Evolutionary conservation across 2,113 vertebrate genomes (phyloP).

Genomic region (Gnathonemus echidnorhynchus): DNA sequence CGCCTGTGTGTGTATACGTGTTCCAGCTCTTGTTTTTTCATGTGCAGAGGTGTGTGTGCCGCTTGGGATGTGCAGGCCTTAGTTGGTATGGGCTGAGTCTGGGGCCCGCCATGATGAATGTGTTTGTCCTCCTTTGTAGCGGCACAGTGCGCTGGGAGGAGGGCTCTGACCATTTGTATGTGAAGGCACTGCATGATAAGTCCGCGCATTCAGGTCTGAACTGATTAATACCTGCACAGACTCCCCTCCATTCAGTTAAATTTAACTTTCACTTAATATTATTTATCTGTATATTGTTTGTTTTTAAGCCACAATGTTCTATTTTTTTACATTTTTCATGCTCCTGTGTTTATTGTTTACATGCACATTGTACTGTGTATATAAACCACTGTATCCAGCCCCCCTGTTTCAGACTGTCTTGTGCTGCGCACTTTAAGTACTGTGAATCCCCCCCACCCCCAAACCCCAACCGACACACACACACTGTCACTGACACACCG

Average conservation of each 20-base stretch:
- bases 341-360: neutral
- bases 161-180: conserved; percentile 52
- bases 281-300: neutral
- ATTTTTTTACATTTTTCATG: neutral
- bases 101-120: conserved; percentile 54
- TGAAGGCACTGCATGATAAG: conserved; percentile 48
- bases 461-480: neutral
- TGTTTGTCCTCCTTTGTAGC: conserved; percentile 44
- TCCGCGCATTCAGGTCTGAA: conserved; percentile 28
- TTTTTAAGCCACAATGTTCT: neutral
- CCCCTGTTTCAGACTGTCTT: neutral
- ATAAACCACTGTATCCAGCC: neutral
- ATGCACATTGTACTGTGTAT: neutral
- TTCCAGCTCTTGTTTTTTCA: neutral
- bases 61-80: conserved; percentile 21
- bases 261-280: neutral
- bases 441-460: neutral
- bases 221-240: conserved; percentile 25
- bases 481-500: neutral
- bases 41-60: neutral
- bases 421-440: neutral
- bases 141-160: conserved; percentile 25
- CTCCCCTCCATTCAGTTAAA: neutral
- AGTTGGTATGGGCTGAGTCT: conserved; percentile 48
- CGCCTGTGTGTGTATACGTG: neutral